Percentiles rank a stretch among this genome's conserved stretches.
Conservation (phyloP, 2,888 invertebrate species). For the Agrochola litura region DNA sequence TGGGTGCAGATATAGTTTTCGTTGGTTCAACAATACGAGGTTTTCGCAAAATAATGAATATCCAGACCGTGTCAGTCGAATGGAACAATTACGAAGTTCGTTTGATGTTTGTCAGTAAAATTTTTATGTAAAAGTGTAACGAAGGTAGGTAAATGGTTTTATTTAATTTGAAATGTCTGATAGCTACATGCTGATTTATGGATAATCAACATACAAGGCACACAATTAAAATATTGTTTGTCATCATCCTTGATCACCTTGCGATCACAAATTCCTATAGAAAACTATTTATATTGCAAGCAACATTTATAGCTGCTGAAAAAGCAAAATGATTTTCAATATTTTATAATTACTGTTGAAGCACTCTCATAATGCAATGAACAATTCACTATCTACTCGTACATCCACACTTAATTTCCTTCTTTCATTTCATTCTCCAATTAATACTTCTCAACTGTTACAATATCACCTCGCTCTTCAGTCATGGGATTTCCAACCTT, state of each 20-base stretch:
- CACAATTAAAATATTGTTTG: neutral
- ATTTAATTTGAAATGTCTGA: constrained; percentile 20
- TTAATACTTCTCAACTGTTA: constrained; percentile 51
- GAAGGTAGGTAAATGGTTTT: neutral
- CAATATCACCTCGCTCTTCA: constrained; percentile 19
- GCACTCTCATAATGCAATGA: constrained; percentile 23
- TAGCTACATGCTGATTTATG: neutral
- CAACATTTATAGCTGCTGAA: neutral
- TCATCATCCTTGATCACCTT: neutral
- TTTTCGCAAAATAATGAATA: constrained; percentile 71
- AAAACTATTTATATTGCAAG: neutral
- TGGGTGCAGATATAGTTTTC: constrained; percentile 66
- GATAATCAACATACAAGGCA: neutral
- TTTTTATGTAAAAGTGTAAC: constrained; percentile 31
- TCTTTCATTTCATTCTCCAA: constrained; percentile 52
- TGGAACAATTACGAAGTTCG: constrained; percentile 60
- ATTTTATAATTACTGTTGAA: constrained; percentile 19
- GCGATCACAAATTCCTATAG: neutral
- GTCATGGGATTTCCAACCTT: constrained; percentile 33
- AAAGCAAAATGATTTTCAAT: neutral
- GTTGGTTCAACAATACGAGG: constrained; percentile 65
- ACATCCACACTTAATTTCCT: constrained; percentile 42
- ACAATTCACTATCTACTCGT: constrained; percentile 38
- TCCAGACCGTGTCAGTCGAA: constrained; percentile 51
- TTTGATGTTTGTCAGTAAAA: constrained; percentile 41